Evolutionary conservation across 2,113 vertebrate genomes (phyloP), one percentile per base, ranked within the genome.

Genomic region (Thunnus maccoyii): DNA sequence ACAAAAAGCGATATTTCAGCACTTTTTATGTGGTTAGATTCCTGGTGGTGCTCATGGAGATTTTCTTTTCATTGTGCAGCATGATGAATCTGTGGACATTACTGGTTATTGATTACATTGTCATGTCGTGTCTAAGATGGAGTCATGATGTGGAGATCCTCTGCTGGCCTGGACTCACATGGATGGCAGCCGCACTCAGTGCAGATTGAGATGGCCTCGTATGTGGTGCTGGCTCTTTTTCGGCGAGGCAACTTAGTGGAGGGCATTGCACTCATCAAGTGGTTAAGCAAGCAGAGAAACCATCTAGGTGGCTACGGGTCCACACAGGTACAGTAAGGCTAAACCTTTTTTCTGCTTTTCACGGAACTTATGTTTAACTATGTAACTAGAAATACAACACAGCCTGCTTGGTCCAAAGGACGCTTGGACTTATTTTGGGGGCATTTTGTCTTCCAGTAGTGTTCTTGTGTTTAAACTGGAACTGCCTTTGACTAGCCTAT

Each of bases 171-270:
- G 82, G 89, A 91, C 2, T 89, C 94, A 67, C 88, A 87, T 16
- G 94, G 92, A 11, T 94, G 94, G 95, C 96, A 96, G 84, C 91
- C 95, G 0, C 85, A 64, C 15, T 95, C 97, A 5, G 76, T 92
- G 0, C 95, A 97, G 87, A 96, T 98, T n/a, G 97, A 98, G 78
- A 94, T 96, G 60, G 91, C 94, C 1, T 95, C 97, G 0, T 98
- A 98, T 0, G 93, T 96, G 0, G 82, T 98, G 75, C 92, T 98
- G 60, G 94, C 96, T 0, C 83, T 95, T 17, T 92, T 93, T 2
- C 74, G 64, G 74, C 95, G 91, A 5, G 88, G 85, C 76, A 93
- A 76, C 55, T 16, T 96, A 1, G 68, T 91, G 0, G 95, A 97
- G 22, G 96, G 95, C 8, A 86, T 97, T n/a, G 82, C 89, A 0